Evolutionary conservation across 2,797 vertebrate genomes (phyloP).

Genomic region (Remorina albescens): DNA sequence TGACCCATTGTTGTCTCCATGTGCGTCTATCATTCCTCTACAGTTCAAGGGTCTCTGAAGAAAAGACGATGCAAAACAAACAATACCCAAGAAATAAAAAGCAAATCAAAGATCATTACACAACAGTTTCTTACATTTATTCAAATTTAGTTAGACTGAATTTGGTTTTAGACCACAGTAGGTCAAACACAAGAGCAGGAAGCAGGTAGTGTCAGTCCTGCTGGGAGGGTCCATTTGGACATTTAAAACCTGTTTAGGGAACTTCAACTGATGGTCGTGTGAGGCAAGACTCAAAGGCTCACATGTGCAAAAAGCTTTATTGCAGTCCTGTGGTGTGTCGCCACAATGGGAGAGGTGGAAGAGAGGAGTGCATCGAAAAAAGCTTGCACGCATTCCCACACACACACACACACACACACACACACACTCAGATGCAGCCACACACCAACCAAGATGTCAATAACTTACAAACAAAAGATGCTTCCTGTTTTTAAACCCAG

Average conservation of each 20-base stretch:
- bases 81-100: neutral
- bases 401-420: neutral
- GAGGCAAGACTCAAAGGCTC: slow-evolving; percentile 57
- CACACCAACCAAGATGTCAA: neutral
- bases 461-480: neutral
- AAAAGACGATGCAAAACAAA: slow-evolving; percentile 27
- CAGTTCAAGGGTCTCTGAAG: slow-evolving; percentile 64
- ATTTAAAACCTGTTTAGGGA: slow-evolving; percentile 4
- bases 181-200: neutral
- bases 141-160: slow-evolving; percentile 16
- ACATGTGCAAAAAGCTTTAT: slow-evolving; percentile 74
- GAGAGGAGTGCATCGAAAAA: slow-evolving; percentile 6
- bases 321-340: slow-evolving; percentile 63
- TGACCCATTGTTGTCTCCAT: slow-evolving; percentile 55
- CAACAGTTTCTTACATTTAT: slow-evolving; percentile 7
- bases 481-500: slow-evolving; percentile 27
- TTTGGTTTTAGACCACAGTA: neutral
- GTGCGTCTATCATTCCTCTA: slow-evolving; percentile 61
- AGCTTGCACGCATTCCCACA: neutral
- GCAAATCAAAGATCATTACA: slow-evolving; percentile 29
- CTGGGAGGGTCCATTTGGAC: neutral
- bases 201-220: slow-evolving; percentile 32
- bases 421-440: no score
- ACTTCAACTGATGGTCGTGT: slow-evolving; percentile 7
- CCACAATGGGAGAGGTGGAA: slow-evolving; percentile 38